These are phyloP conservation scores for Diachasma alloeum DNA, from an alignment of 1,140 invertebrate genomes.

Conservation along the genomic window DNA sequence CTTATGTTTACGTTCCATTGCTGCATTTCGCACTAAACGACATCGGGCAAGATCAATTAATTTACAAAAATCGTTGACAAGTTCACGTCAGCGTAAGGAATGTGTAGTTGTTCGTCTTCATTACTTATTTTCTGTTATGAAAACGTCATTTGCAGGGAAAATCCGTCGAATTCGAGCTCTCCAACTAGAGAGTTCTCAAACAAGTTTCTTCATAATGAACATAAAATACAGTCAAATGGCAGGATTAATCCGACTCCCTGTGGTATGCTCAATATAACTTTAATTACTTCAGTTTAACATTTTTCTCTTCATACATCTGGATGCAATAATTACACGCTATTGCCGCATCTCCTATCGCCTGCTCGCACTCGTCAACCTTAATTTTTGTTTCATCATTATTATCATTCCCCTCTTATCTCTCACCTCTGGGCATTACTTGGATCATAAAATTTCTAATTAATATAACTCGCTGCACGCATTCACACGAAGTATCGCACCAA, in stretches of 20 bases:
- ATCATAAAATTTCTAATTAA: neutral
- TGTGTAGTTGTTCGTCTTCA: neutral
- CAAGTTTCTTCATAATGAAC: neutral
- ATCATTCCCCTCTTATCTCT: neutral
- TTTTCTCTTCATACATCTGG: neutral
- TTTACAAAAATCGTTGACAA: no score
- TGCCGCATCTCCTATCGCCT: neutral
- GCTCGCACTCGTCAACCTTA: no score
- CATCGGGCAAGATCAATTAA: no score
- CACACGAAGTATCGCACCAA: neutral
- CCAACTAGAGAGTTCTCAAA: no score
- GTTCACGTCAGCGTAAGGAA: neutral
- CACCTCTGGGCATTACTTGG: neutral
- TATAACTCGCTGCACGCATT: constrained; percentile 18
- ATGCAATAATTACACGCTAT: no score
- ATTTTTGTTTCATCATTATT: constrained; percentile 14
- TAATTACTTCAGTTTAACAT: neutral
- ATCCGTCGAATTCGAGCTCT: no score
- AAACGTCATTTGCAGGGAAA: no score
- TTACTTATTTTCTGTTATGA: no score
- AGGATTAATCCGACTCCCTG: constrained; percentile 17
- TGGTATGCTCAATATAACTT: neutral
- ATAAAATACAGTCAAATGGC: constrained; percentile 8
- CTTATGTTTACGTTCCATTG: no score
- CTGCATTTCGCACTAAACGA: no score